phyloP scores from a whole-genome alignment of 2,797 vertebrate genomes.

The Gallinago stenura region DNA sequence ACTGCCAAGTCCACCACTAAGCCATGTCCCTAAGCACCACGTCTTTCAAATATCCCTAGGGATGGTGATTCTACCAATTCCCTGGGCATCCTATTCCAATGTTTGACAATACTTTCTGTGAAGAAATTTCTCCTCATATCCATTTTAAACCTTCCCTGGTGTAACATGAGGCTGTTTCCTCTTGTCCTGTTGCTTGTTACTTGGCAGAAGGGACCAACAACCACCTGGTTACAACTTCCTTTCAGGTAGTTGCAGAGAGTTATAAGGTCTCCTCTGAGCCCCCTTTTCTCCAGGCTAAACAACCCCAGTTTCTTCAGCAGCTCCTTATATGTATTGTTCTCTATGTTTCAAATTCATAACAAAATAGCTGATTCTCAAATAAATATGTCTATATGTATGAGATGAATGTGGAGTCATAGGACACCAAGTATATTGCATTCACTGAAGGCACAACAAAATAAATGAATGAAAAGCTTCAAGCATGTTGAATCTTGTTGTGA shows the following conservation, averaged over 20 bases:
- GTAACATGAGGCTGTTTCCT: background rate
- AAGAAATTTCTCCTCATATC: background rate
- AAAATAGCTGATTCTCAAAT: background rate
- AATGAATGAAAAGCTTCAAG: background rate
- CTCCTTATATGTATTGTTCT: background rate
- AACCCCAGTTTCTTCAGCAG: background rate
- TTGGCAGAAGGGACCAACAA: background rate
- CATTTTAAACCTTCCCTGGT: background rate
- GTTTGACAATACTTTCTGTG: background rate
- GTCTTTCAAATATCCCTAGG: background rate
- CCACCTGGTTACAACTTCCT: background rate
- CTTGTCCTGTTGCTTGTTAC: background rate
- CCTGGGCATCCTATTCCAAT: background rate
- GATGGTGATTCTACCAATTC: background rate
- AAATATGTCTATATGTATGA: background rate
- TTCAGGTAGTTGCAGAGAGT: background rate
- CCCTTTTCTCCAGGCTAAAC: background rate
- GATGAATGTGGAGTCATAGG: background rate
- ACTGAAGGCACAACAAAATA: background rate
- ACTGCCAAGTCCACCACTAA: background rate
- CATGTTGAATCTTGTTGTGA: background rate
- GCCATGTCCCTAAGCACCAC: background rate
- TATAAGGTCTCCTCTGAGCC: background rate
- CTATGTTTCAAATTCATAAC: background rate
- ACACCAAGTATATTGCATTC: background rate